A percentile compares a stretch with the other conserved stretches of the same genome.
Evolutionary conservation across 2,888 invertebrate genomes (phyloP).

Genomic region (Drosophila ezoana): DNA sequence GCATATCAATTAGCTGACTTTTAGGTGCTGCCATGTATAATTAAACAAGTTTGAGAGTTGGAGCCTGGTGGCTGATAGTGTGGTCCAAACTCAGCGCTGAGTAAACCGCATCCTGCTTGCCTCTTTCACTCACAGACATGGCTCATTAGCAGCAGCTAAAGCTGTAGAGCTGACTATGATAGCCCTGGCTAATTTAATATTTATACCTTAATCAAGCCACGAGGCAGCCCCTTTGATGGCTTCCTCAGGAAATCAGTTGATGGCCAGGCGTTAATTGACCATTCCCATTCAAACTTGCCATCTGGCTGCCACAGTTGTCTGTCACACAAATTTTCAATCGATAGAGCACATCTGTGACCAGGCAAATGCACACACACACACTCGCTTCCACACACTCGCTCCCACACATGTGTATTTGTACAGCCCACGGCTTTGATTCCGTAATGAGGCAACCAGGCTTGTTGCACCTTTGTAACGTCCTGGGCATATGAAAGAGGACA

Average conservation of each 20-base stretch:
- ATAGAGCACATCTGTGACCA: slow-evolving; percentile 72
- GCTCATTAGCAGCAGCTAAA: slow-evolving; percentile 56
- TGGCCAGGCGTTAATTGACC: slow-evolving; percentile 76
- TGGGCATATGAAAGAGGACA: slow-evolving; percentile 23
- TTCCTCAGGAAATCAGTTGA: slow-evolving; percentile 65
- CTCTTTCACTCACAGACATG: slow-evolving; percentile 53
- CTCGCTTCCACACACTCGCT: slow-evolving; percentile 9
- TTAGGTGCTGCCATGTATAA: slow-evolving; percentile 78
- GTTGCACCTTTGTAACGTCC: slow-evolving; percentile 66
- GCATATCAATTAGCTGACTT: slow-evolving; percentile 81
- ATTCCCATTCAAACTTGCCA: slow-evolving; percentile 72
- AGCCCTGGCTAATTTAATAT: slow-evolving; percentile 72
- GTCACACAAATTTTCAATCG: slow-evolving; percentile 75
- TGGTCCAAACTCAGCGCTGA: slow-evolving; percentile 13
- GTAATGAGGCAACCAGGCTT: slow-evolving; percentile 68
- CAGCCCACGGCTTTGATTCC: slow-evolving; percentile 73
- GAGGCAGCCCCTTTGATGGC: slow-evolving; percentile 54
- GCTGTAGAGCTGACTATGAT: slow-evolving; percentile 21
- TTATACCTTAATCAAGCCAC: slow-evolving; percentile 78
- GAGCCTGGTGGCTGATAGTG: slow-evolving; percentile 7
- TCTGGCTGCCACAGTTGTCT: slow-evolving; percentile 53
- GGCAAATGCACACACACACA: slow-evolving; percentile 10
- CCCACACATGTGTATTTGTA: slow-evolving; percentile 39
- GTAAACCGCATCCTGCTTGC: slow-evolving; percentile 64
- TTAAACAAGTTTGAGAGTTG: slow-evolving; percentile 59